Conservation (phyloP, 2,113 vertebrate species). For the Vicugna pacos region DNA sequence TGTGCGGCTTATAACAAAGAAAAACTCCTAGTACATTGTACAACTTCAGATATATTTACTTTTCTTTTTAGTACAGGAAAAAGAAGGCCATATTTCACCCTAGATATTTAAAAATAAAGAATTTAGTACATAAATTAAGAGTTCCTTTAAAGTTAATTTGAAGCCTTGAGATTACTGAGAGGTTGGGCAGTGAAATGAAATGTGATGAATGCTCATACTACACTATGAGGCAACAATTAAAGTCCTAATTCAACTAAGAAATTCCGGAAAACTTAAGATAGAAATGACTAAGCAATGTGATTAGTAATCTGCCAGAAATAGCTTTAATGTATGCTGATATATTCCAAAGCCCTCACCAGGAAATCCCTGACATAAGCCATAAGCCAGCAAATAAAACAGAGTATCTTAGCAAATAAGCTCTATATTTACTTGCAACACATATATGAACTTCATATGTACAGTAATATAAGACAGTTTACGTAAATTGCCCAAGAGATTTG, state of each 20-base stretch:
- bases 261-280: background rate
- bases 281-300: background rate
- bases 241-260: background rate
- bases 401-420: background rate
- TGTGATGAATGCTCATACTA: background rate
- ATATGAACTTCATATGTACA: background rate
- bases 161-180: background rate
- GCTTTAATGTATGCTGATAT: background rate
- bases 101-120: constrained; percentile 46
- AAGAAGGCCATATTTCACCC: background rate
- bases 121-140: constrained; percentile 3
- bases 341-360: background rate
- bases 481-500: background rate
- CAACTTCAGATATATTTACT: background rate
- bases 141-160: constrained; percentile 2
- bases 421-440: background rate
- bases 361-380: background rate
- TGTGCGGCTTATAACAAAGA: background rate
- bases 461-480: background rate
- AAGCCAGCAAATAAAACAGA: background rate
- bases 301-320: background rate
- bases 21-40: background rate
- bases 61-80: background rate
- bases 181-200: background rate
- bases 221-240: background rate